Evolutionary conservation across 2,888 invertebrate genomes (phyloP).

Genomic region (Melitaea athalia): DNA sequence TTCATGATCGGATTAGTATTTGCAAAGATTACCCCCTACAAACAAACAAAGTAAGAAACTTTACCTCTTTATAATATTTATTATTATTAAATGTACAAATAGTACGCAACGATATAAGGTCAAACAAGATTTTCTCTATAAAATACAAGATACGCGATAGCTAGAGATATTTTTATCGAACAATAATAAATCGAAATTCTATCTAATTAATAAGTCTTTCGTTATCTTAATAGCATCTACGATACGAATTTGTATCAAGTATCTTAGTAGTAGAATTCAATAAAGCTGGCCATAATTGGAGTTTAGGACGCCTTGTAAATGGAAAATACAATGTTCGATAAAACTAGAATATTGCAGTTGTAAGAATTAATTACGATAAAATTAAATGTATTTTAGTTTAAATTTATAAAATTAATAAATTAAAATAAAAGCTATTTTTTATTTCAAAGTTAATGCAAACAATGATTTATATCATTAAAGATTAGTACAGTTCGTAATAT

Average conservation of each 20-base stretch:
- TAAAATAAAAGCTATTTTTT: background rate
- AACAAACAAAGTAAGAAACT: too few species aligned
- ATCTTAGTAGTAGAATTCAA: constrained; percentile 64
- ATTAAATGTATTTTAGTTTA: background rate
- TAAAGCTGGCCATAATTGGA: constrained; percentile 63
- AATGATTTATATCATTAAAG: constrained; percentile 6
- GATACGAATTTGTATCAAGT: constrained; percentile 54
- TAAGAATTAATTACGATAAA: background rate
- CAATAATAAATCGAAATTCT: constrained; percentile 33
- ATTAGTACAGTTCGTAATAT: constrained; percentile 33
- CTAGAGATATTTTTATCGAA: constrained; percentile 18
- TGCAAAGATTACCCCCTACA: too few species aligned
- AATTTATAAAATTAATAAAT: background rate
- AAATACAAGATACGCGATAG: constrained; percentile 10
- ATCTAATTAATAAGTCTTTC: constrained; percentile 55
- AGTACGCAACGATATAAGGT: background rate
- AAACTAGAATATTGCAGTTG: background rate
- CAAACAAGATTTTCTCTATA: constrained; percentile 13
- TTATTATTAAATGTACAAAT: too few species aligned
- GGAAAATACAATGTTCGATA: constrained; percentile 1
- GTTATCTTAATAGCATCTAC: constrained; percentile 75
- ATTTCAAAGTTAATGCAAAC: background rate
- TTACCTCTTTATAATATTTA: too few species aligned
- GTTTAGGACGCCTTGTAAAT: constrained; percentile 38
- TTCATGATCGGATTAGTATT: too few species aligned